phyloP scores from a whole-genome alignment of 2,888 invertebrate species.

The Cheilosia impressa region DNA sequence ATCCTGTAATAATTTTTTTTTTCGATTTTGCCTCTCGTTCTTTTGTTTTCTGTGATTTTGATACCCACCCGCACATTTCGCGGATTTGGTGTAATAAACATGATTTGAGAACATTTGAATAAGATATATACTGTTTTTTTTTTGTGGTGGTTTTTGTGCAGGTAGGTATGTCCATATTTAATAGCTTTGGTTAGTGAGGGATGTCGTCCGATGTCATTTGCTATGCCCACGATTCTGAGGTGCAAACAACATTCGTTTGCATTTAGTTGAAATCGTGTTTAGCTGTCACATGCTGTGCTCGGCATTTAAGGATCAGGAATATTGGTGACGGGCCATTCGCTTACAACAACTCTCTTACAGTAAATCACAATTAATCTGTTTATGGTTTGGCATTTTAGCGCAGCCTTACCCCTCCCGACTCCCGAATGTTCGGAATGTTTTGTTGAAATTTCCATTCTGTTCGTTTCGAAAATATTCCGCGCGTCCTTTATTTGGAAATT shows the following conservation, averaged over 20 bases:
- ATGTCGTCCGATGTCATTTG: slow-evolving; percentile 33
- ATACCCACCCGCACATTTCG: slow-evolving; percentile 4
- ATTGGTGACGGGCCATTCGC: slow-evolving; percentile 33
- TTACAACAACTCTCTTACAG: slow-evolving; percentile 7
- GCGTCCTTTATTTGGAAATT: slow-evolving; percentile 13
- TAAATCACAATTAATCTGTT: slow-evolving; percentile 62
- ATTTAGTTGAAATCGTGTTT: slow-evolving; percentile 13
- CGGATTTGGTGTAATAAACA: slow-evolving; percentile 48
- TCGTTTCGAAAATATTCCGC: not conserved
- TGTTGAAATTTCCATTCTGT: not conserved
- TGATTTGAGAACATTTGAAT: slow-evolving; percentile 55
- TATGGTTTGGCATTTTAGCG: slow-evolving; percentile 17
- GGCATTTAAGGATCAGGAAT: slow-evolving; percentile 22
- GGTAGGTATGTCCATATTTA: slow-evolving; percentile 41
- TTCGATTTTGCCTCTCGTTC: slow-evolving; percentile 27
- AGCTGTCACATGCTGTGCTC: slow-evolving; percentile 39
- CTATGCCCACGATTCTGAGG: slow-evolving; percentile 14
- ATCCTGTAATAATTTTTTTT: slow-evolving; percentile 40
- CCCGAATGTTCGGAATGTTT: slow-evolving; percentile 15
- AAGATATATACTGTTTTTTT: slow-evolving; percentile 22
- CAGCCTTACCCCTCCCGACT: not conserved
- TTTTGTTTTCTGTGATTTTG: not conserved
- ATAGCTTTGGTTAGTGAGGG: slow-evolving; percentile 22
- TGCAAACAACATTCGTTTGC: not conserved
- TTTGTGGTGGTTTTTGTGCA: slow-evolving; percentile 5